Conservation (phyloP, 2,888 invertebrate genomes). For the Phasia obesa region DNA sequence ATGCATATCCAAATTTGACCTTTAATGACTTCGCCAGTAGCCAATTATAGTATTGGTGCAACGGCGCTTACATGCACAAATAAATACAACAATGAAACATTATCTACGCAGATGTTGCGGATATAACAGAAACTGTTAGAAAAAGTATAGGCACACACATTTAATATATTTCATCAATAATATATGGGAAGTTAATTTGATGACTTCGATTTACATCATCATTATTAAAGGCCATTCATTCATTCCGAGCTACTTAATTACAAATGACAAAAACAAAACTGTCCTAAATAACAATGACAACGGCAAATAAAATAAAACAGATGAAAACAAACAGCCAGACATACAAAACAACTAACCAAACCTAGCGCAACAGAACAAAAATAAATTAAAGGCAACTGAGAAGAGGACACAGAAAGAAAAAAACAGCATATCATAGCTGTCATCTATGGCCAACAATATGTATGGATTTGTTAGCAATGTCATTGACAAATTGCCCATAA, state of each 20-base stretch:
- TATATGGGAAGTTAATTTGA: slow-evolving; percentile 53
- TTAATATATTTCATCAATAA: background rate
- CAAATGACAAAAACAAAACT: slow-evolving; percentile 44
- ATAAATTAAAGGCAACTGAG: no score
- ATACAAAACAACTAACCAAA: background rate
- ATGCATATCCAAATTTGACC: slow-evolving; percentile 3
- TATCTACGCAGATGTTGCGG: slow-evolving; percentile 45
- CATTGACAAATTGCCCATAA: slow-evolving; percentile 61
- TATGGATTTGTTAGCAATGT: slow-evolving; percentile 53
- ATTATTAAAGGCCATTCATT: slow-evolving; percentile 56
- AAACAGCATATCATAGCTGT: slow-evolving; percentile 45
- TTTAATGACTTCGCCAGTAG: slow-evolving; percentile 26
- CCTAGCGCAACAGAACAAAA: no score
- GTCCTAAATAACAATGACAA: slow-evolving; percentile 25
- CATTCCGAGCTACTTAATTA: slow-evolving; percentile 39
- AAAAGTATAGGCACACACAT: background rate
- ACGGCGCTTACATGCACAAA: slow-evolving; percentile 3
- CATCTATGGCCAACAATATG: slow-evolving; percentile 40
- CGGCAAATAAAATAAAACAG: background rate
- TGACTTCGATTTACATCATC: slow-evolving; percentile 57
- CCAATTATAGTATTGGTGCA: slow-evolving; percentile 3
- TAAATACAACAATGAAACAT: slow-evolving; percentile 2
- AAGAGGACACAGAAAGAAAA: slow-evolving; percentile 17
- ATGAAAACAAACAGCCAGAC: no score
- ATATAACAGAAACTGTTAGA: background rate